Base-by-base conservation (phyloP, 2,888 invertebrate species). In the Thereva unica region DNA sequence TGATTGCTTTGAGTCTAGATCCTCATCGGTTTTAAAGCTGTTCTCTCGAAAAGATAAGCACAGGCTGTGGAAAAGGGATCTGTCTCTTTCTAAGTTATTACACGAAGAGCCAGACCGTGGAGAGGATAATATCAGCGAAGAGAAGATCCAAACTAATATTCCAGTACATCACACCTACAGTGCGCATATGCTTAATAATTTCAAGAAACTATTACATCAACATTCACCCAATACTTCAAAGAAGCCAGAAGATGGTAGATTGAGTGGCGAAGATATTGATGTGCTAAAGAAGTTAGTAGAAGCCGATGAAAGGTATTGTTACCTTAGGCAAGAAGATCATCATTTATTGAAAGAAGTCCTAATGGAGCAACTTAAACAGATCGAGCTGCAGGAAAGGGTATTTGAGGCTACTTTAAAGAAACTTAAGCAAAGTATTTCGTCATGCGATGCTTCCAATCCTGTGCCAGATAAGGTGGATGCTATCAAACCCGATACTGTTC, bases 281-380 rank as follows among this genome's bases (percentile, higher is more conserved):
- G 49, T 74, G 12, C 68, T 74, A 2, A 74, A 72, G 66, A 69
- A 73, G n/a, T 71, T 74, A 10, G 68, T 76, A 4, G 73, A 73
- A 37, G 69, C 74, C 3, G 75, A 75, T 52, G 73, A 73, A 12
- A 71, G 73, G 0, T 70, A 73, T 64, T 69, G 69, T 5, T 61
- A 71, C 4, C 56, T 76, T 6, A 68, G 71, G 35, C 56, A 69
- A 7, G 70, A 71, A 6, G 73, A 75, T 61, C 71, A 73, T 8
- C 38, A 71, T 38, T 47, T 74, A 3, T 67, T 75, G n/a, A 74
- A 73, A 59, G 74, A 75, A 4, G 74, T 75, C 40, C 53, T 75
- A 0, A 61, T 68, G 9, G 69, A 70, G 0, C 75, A 74, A 6
- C 66, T 76, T 7, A 65, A 73, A 47, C 73, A 74, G 47, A 73